Evolutionary conservation across 2,797 vertebrate genomes (phyloP).

Genomic region (Mus spretus): DNA sequence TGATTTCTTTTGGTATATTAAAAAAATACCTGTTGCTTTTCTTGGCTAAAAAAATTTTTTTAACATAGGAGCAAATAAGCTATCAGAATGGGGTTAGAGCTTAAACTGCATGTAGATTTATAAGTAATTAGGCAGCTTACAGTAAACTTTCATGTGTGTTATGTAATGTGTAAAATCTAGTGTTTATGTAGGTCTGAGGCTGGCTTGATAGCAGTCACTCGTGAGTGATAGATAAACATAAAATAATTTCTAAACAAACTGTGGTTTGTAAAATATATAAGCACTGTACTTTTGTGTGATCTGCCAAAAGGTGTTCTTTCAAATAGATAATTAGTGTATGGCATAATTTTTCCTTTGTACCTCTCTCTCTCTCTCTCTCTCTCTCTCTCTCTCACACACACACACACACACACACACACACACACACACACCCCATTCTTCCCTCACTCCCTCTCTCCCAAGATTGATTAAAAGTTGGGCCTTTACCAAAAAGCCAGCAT

Average conservation of each 20-base stretch:
- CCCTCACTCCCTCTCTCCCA: neutral
- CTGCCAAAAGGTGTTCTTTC: slow-evolving; percentile 81
- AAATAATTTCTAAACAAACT: slow-evolving; percentile 90
- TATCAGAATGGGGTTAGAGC: slow-evolving; percentile 68
- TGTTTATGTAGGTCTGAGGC: slow-evolving; percentile 86
- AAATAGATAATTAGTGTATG: slow-evolving; percentile 79
- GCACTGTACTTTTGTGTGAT: slow-evolving; percentile 83
- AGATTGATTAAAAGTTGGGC: slow-evolving; percentile 71
- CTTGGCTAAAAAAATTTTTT: slow-evolving; percentile 47
- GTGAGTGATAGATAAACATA: slow-evolving; percentile 88
- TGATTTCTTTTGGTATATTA: slow-evolving; percentile 80
- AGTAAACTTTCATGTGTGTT: slow-evolving; percentile 81
- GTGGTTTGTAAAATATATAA: slow-evolving; percentile 87
- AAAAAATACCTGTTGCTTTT: slow-evolving; percentile 76
- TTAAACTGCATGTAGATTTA: slow-evolving; percentile 81
- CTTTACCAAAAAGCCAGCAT: slow-evolving; percentile 80
- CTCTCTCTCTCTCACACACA: neutral
- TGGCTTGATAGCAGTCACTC: slow-evolving; percentile 87
- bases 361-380: neutral
- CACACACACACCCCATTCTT: too few species aligned
- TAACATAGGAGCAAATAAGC: neutral
- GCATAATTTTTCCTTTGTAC: slow-evolving; percentile 38
- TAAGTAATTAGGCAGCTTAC: slow-evolving; percentile 61
- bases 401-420: too few species aligned
- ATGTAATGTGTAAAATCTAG: slow-evolving; percentile 86